Conservation (phyloP, 2,888 invertebrate species). For the Trichogramma dendrolimi region DNA sequence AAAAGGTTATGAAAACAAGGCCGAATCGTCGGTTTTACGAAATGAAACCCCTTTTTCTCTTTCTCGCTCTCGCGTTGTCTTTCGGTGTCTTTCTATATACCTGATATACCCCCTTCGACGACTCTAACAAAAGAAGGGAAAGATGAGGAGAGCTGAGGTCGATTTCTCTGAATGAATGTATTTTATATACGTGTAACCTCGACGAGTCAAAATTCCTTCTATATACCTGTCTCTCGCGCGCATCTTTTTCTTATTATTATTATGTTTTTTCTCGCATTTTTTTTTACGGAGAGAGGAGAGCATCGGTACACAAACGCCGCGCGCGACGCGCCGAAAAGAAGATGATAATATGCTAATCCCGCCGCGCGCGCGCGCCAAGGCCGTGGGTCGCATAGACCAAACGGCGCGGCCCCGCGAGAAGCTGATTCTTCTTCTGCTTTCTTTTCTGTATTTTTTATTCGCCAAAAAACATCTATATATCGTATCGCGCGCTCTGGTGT, state of each 20-base stretch:
- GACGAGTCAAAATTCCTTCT: background rate
- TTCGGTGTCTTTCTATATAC: too few relatives aligned
- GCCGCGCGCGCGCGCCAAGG: background rate
- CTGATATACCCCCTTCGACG: too few relatives aligned
- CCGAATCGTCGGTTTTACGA: too few relatives aligned
- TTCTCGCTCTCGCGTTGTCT: too few relatives aligned
- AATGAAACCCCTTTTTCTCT: too few relatives aligned
- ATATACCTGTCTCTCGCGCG: slow-evolving; percentile 4
- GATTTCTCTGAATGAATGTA: slow-evolving; percentile 27
- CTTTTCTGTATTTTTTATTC: background rate
- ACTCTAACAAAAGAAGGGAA: too few relatives aligned
- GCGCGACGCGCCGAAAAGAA: background rate
- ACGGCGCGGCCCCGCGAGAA: background rate
- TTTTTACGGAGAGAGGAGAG: slow-evolving; percentile 5
- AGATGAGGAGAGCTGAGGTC: too few relatives aligned
- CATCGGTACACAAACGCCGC: slow-evolving; percentile 13
- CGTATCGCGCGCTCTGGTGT: too few relatives aligned
- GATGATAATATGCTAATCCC: slow-evolving; percentile 26
- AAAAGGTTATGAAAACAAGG: too few relatives aligned
- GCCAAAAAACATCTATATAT: too few relatives aligned
- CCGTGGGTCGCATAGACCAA: background rate
- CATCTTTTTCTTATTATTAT: background rate
- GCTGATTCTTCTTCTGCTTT: background rate
- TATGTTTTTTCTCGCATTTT: background rate
- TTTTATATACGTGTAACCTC: slow-evolving; percentile 21